A percentile compares a stretch with the other conserved stretches of the same genome.
Evolutionary conservation across 2,113 vertebrate species (phyloP).

Genomic region (Solea senegalensis): DNA sequence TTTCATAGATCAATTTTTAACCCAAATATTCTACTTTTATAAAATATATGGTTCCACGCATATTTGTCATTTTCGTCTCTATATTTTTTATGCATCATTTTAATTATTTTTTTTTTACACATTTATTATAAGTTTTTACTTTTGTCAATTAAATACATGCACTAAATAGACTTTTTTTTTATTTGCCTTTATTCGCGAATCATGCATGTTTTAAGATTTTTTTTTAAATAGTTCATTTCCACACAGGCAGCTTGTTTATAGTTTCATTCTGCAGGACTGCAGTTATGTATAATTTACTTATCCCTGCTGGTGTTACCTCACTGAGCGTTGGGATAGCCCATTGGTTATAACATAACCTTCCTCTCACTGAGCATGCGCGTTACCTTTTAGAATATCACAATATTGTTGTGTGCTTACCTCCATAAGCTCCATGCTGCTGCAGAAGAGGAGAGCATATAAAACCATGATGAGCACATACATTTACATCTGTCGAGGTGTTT

Average conservation of each 20-base stretch:
- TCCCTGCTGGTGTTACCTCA: constrained; percentile 70
- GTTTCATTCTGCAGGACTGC: constrained; percentile 41
- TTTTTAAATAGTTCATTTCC: too few species aligned
- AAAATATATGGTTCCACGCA: too few species aligned
- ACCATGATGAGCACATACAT: constrained; percentile 33
- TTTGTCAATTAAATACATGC: too few species aligned
- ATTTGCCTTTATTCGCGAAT: too few species aligned
- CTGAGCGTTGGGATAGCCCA: constrained; percentile 64
- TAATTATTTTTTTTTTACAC: too few species aligned
- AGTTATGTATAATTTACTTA: constrained; percentile 62
- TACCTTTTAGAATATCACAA: constrained; percentile 63
- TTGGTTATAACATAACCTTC: constrained; percentile 70
- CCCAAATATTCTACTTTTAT: too few species aligned
- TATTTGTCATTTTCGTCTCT: too few species aligned
- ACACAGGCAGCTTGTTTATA: background rate
- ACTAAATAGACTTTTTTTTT: too few species aligned
- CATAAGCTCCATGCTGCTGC: constrained; percentile 58
- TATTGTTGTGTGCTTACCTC: constrained; percentile 63
- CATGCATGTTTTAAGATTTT: too few species aligned
- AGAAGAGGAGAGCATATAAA: constrained; percentile 56
- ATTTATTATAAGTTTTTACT: too few species aligned
- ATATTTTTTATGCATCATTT: too few species aligned
- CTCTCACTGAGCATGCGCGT: constrained; percentile 74
- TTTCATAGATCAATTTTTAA: background rate
- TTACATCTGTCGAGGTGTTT: constrained; percentile 44